phyloP scores from a whole-genome alignment of 37 sponge, comb jelly and placozoan genomes.

The Ianthella basta region DNA sequence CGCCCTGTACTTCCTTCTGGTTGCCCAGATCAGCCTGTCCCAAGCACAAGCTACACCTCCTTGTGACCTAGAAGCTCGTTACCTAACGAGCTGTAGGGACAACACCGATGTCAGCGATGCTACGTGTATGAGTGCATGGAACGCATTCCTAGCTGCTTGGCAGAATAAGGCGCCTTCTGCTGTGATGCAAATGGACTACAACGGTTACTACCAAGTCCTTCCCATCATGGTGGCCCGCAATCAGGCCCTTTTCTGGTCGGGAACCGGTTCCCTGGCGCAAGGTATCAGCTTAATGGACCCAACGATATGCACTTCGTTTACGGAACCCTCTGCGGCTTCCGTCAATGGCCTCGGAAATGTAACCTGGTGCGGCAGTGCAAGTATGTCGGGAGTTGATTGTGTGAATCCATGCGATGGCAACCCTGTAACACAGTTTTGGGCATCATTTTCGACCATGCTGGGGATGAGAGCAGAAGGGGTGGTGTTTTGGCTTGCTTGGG shows the following conservation, averaged over 20 bases:
- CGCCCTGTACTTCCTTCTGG: too few relatives aligned
- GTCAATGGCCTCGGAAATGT: conserved; percentile 21
- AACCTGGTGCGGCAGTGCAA: conserved; percentile 37
- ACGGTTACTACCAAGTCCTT: conserved; percentile 16
- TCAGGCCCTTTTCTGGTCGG: conserved; percentile 49
- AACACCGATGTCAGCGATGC: too few relatives aligned
- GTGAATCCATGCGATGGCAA: conserved; percentile 18
- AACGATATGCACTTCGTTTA: conserved; percentile 30
- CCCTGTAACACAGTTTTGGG: conserved; percentile 39
- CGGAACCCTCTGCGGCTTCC: conserved; percentile 27
- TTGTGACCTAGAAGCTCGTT: too few relatives aligned
- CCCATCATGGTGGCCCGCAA: conserved; percentile 8
- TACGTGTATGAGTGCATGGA: neutral
- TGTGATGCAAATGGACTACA: conserved; percentile 10
- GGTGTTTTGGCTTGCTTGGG: conserved; percentile 41
- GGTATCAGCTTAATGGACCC: neutral
- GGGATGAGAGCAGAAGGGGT: conserved; percentile 35
- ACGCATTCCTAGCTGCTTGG: neutral
- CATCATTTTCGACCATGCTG: conserved; percentile 30
- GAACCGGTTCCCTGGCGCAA: conserved; percentile 24
- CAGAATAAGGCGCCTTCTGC: neutral
- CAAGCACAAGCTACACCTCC: too few relatives aligned
- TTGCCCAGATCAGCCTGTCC: too few relatives aligned
- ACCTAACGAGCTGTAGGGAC: too few relatives aligned
- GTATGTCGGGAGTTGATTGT: conserved; percentile 13